phyloP scores from a whole-genome alignment of 2,113 vertebrate genomes.

The Seriola aureovittata region DNA sequence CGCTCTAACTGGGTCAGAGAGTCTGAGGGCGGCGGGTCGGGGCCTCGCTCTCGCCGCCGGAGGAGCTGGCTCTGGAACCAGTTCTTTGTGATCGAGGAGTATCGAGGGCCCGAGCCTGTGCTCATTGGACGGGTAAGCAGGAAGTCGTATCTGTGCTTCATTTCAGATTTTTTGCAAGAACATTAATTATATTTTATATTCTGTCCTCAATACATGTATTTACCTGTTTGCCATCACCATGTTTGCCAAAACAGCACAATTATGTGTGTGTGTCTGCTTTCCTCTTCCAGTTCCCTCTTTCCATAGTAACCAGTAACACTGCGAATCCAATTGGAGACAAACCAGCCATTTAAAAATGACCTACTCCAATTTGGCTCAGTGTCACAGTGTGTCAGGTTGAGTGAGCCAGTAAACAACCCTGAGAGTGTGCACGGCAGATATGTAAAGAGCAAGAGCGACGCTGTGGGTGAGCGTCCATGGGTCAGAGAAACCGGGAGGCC shows the following conservation, averaged over 20 bases:
- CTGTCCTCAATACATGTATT: constrained; percentile 13
- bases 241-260: too few relatives aligned
- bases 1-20: constrained; percentile 40
- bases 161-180: neutral
- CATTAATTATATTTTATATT: neutral
- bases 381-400: neutral
- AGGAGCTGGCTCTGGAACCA: constrained; percentile 97
- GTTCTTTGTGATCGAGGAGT: constrained; percentile 96
- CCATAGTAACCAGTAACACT: neutral
- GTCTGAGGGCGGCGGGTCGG: constrained; percentile 31
- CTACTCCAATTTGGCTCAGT: neutral
- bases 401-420: neutral
- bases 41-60: constrained; percentile 77
- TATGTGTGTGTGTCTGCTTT: neutral
- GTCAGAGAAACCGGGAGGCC: neutral
- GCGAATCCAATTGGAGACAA: neutral
- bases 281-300: neutral
- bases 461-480: neutral
- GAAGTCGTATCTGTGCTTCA: neutral
- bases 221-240: constrained; percentile 4
- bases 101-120: constrained; percentile 91
- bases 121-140: constrained; percentile 92
- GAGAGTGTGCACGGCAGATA: neutral
- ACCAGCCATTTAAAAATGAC: neutral
- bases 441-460: neutral